These are phyloP conservation scores for Ginglymostoma cirratum DNA, from an alignment of 2,113 vertebrate genomes.

Conservation along the genomic window DNA sequence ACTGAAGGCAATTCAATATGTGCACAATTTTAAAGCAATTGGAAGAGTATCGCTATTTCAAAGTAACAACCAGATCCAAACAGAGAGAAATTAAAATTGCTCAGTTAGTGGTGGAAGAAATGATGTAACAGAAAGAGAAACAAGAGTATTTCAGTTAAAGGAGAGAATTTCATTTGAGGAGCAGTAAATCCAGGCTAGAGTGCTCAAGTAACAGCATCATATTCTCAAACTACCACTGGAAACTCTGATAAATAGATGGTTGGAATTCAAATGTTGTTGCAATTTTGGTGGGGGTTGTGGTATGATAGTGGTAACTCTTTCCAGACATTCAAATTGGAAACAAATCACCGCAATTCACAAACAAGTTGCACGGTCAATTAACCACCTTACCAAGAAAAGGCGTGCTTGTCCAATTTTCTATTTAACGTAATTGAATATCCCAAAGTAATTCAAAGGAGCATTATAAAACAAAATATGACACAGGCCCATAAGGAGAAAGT, in stretches of 20 bases:
- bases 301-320: neutral
- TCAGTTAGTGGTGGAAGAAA: neutral
- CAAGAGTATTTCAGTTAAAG: neutral
- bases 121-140: neutral
- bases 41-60: neutral
- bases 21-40: neutral
- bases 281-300: neutral
- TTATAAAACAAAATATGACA: too few relatives aligned
- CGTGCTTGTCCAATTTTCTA: neutral
- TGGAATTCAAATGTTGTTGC: neutral
- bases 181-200: neutral
- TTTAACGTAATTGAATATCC: too few relatives aligned
- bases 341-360: neutral
- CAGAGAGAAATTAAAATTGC: neutral
- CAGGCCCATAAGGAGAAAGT: neutral
- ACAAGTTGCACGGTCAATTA: neutral
- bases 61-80: neutral
- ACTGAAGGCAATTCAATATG: neutral
- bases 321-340: neutral
- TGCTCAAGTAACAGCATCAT: neutral
- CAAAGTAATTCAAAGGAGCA: too few relatives aligned
- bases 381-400: neutral
- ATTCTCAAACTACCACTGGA: neutral
- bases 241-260: neutral
- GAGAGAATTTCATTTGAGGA: neutral